Evolutionary conservation across 1,140 invertebrate species (phyloP).

Genomic region (Heliconius hermathena): DNA sequence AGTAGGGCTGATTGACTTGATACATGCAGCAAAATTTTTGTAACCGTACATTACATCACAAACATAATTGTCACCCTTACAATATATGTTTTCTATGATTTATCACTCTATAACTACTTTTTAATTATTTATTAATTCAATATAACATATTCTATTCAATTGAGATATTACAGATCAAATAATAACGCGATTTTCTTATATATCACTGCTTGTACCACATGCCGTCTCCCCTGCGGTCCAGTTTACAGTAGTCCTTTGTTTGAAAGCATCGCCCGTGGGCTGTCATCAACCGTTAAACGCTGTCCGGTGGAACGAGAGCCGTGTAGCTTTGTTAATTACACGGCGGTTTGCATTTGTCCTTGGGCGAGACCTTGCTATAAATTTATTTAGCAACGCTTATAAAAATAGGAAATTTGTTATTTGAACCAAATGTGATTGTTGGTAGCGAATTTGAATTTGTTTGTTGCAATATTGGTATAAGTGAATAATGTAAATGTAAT

Average conservation of each 20-base stretch:
- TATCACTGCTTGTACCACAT: neutral
- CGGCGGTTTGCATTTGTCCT: conserved; percentile 63
- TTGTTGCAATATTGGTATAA: neutral
- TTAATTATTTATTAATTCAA: too few species aligned
- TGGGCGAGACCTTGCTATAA: conserved; percentile 51
- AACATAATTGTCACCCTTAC: too few species aligned
- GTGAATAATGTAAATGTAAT: too few species aligned
- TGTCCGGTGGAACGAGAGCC: conserved; percentile 54
- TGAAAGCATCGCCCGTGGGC: conserved; percentile 60
- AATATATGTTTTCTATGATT: too few species aligned
- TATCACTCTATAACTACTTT: too few species aligned
- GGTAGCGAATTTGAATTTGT: conserved; percentile 17
- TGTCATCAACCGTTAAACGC: conserved; percentile 71
- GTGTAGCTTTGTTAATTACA: conserved; percentile 73
- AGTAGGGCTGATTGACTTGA: too few species aligned
- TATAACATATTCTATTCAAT: too few species aligned
- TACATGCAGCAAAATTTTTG: too few species aligned
- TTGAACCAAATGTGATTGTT: conserved; percentile 34
- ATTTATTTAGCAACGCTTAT: conserved; percentile 56
- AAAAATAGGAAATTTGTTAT: conserved; percentile 34
- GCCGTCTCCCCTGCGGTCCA: conserved; percentile 57
- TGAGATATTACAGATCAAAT: too few species aligned
- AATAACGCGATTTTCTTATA: neutral
- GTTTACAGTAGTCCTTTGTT: conserved; percentile 70
- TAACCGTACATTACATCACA: too few species aligned